Evolutionary conservation across 1,140 invertebrate genomes (phyloP).

Genomic region (Cyclina sinensis): DNA sequence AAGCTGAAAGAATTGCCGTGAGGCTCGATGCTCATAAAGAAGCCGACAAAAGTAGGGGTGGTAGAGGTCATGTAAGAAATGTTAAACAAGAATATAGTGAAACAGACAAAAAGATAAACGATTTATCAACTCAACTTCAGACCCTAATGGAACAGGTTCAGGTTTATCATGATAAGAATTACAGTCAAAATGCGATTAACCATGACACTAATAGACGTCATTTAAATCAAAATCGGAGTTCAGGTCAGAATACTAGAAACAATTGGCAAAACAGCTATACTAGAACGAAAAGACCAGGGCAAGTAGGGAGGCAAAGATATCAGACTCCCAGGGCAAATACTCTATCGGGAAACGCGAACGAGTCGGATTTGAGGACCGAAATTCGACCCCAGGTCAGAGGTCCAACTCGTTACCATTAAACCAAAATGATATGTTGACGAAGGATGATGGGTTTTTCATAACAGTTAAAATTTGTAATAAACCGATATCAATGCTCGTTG

Average conservation of each 20-base stretch:
- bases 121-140: slow-evolving; percentile 8
- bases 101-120: slow-evolving; percentile 18
- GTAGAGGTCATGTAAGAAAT: neutral
- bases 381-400: too few relatives aligned
- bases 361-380: slow-evolving; percentile 41
- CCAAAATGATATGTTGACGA: too few relatives aligned
- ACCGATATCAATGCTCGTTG: too few relatives aligned
- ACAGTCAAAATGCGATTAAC: neutral
- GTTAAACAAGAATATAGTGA: neutral
- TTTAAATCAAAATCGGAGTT: neutral
- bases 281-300: neutral
- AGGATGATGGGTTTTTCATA: too few relatives aligned
- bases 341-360: slow-evolving; percentile 24
- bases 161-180: neutral
- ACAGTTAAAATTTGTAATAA: too few relatives aligned
- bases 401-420: too few relatives aligned
- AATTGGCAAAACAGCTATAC: neutral
- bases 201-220: neutral
- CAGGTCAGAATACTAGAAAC: neutral
- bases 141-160: neutral
- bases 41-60: slow-evolving; percentile 15
- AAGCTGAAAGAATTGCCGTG: slow-evolving; percentile 62
- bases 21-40: slow-evolving; percentile 46
- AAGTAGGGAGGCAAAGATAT: too few relatives aligned
- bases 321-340: too few relatives aligned